Conservation (phyloP, 1,140 invertebrate species). For the Drosophila virilis region DNA sequence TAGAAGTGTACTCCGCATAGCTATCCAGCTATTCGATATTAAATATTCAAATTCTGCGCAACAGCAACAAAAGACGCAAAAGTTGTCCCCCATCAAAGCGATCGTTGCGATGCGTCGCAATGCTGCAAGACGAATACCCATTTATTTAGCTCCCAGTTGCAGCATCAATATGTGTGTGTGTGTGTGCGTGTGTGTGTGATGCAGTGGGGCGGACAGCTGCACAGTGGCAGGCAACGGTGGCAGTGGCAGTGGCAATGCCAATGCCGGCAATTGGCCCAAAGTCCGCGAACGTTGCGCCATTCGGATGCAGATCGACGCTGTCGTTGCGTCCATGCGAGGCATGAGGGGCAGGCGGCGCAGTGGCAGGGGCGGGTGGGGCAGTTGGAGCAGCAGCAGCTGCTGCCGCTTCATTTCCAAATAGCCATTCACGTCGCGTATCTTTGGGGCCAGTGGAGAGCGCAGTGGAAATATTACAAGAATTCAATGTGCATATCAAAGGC, state of each 20-base stretch:
- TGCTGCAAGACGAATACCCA: constrained; percentile 11
- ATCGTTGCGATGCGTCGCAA: constrained; percentile 22
- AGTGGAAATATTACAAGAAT: constrained; percentile 76
- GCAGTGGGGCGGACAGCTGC: constrained; percentile 62
- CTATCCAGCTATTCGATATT: constrained; percentile 15
- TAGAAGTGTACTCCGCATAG: background rate
- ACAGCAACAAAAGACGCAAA: constrained; percentile 45
- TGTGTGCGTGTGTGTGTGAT: constrained; percentile 23
- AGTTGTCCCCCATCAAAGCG: constrained; percentile 50
- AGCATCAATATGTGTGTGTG: constrained; percentile 2
- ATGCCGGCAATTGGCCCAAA: constrained; percentile 70
- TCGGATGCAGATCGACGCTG: constrained; percentile 22
- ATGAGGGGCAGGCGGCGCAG: constrained; percentile 11
- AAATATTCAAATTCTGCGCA: constrained; percentile 53
- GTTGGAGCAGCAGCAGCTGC: constrained; percentile 2
- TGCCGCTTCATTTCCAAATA: constrained; percentile 11
- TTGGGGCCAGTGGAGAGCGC: constrained; percentile 9
- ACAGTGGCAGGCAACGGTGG: constrained; percentile 63
- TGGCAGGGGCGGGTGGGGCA: background rate
- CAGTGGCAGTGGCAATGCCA: constrained; percentile 61
- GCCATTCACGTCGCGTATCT: constrained; percentile 6
- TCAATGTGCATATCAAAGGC: constrained; percentile 80
- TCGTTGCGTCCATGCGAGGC: constrained; percentile 7
- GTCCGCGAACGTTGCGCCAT: constrained; percentile 17
- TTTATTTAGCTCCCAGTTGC: constrained; percentile 8